Conservation (phyloP, 2,113 vertebrate species). For the Ophthalmolycus amberensis region DNA sequence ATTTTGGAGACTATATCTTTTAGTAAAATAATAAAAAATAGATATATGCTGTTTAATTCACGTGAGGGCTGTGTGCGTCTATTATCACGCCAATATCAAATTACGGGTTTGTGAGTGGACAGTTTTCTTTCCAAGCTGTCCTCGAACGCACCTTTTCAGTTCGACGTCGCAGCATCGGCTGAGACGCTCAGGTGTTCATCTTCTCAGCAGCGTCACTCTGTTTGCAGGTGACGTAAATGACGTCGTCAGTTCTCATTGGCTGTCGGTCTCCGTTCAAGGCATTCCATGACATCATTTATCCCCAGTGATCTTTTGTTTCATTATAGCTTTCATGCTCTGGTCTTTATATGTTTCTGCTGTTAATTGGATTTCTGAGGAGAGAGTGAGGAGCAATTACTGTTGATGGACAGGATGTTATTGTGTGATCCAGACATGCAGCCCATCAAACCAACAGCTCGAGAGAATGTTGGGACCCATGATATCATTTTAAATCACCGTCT, state of each 20-base stretch:
- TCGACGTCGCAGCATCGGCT: background rate
- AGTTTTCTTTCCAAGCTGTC: background rate
- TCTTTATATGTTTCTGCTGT: background rate
- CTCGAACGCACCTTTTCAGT: conserved; percentile 20
- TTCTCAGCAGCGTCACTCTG: background rate
- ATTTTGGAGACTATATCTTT: background rate
- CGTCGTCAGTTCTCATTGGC: conserved; percentile 51
- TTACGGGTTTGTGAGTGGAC: background rate
- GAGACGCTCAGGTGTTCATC: conserved; percentile 60
- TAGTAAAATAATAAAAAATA: background rate
- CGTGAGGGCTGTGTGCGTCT: background rate
- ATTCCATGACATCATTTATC: background rate
- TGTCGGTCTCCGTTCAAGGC: background rate
- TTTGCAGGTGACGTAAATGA: conserved; percentile 14
- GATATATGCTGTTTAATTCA: too few relatives aligned
- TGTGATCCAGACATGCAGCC: background rate
- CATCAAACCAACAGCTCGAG: background rate
- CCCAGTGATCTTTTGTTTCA: background rate
- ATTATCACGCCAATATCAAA: background rate
- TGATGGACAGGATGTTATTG: conserved; percentile 18
- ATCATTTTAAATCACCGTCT: background rate
- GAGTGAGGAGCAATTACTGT: background rate
- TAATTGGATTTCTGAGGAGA: conserved; percentile 23
- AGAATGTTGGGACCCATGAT: background rate
- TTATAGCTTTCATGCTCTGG: background rate